Base-by-base conservation (phyloP, 2,113 vertebrate genomes). In the Mormyrus lacerda region DNA sequence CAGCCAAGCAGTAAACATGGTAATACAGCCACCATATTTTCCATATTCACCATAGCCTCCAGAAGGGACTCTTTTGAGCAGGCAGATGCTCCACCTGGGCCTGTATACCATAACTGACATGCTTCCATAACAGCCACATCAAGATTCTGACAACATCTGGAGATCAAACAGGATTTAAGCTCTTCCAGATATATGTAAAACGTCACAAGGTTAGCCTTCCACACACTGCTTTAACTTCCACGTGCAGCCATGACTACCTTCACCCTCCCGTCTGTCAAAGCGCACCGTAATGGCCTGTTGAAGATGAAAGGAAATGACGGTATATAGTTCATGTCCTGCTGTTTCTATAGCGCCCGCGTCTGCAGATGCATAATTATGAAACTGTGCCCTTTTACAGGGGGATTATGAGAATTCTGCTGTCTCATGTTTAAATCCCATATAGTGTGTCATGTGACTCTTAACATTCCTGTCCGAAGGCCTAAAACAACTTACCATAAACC, bases 331-430 rank as follows among this genome's bases (percentile, higher is more conserved):
- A 47, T 88, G 10, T 45, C 53, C 39, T n/a, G 6, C 55, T 45
- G 5, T 65, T n/a, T 88, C 21, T 24, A n/a, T 69, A 24, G 48
- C 27, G 4, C 51, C 42, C 10, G 5, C 8, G 27, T 83, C 21
- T 61, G 13, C 76, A 83, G 2, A 58, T 55, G 9, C 17, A 35
- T 11, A 15, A 15, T 84, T 42, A 65, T 35, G 19, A 3, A 4
- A 11, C 19, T 35, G 48, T 47, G 13, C 55, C 42, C 21, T 21
- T 9, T 65, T 47, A 21, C 17, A 69, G 42, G n/a, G 65, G 53
- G 42, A 89, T 85, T 65, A 89, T 9, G 19, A 44, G 61, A 79
- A n/a, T n/a, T 3, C 53, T 84, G 44, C 47, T 61, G 88, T 89
- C 42, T 61, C 45, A 42, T 31, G 42, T 51, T 47, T 61, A 44